These are phyloP conservation scores for Sarcophaga carnaria DNA, from an alignment of 2,888 invertebrate species.

Conservation along the genomic window DNA sequence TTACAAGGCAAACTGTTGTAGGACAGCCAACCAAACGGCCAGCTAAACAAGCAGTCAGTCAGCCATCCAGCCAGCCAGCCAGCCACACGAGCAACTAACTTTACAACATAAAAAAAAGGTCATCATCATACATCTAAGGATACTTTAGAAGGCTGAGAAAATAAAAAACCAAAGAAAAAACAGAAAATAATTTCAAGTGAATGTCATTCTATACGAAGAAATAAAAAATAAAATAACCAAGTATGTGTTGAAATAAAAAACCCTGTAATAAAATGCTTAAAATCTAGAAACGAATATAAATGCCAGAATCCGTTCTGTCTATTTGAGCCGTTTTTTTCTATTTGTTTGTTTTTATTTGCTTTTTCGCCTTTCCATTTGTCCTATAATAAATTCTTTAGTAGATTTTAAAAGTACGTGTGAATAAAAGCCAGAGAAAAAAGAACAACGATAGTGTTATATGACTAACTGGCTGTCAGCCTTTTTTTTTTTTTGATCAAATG, in stretches of 20 bases:
- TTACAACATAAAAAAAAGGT: constrained; percentile 50
- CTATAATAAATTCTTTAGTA: no score
- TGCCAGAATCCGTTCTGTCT: background rate
- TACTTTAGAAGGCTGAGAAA: constrained; percentile 12
- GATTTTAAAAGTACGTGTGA: constrained; percentile 19
- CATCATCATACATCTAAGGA: constrained; percentile 47
- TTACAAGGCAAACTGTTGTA: no score
- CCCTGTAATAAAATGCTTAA: constrained; percentile 28
- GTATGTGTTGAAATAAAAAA: constrained; percentile 49
- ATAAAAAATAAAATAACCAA: constrained; percentile 37
- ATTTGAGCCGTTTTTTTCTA: no score
- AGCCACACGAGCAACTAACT: no score
- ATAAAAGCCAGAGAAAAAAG: no score
- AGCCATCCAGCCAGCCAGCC: background rate
- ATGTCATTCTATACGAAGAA: constrained; percentile 45
- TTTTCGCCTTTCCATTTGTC: no score
- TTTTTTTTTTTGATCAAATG: no score
- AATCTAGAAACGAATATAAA: background rate
- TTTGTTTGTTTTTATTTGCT: no score
- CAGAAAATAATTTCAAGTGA: constrained; percentile 49
- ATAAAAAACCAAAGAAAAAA: constrained; percentile 17
- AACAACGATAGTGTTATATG: background rate
- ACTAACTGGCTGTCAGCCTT: background rate
- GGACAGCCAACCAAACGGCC: no score
- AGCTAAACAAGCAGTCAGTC: constrained; percentile 19